phyloP scores from a whole-genome alignment of 1,140 invertebrate species.

The Pseudomyrmex dendroicus region DNA sequence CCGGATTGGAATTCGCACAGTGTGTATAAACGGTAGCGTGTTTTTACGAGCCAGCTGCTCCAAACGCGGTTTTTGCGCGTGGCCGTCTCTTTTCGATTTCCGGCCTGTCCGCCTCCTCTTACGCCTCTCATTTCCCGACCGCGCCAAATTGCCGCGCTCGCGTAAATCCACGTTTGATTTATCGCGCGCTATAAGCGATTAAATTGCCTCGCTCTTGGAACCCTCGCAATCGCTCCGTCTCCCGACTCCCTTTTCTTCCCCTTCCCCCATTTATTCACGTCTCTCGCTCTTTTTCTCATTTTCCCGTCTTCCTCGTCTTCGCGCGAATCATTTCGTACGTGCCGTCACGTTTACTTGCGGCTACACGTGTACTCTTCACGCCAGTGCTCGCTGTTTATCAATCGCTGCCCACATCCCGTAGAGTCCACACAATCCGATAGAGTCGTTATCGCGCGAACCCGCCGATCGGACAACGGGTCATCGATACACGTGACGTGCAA shows the following conservation, averaged over 20 bases:
- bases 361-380: conserved; percentile 35
- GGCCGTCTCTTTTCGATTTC: conserved; percentile 23
- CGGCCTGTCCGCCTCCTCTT: background rate
- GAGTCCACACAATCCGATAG: conserved; percentile 55
- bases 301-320: background rate
- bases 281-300: background rate
- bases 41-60: conserved; percentile 35
- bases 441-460: conserved; percentile 63
- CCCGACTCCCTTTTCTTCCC: background rate
- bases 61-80: conserved; percentile 20
- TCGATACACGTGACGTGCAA: conserved; percentile 65
- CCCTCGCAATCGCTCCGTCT: background rate
- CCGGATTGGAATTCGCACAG: conserved; percentile 2
- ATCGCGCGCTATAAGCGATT: conserved; percentile 27
- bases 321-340: conserved; percentile 31
- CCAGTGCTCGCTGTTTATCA: conserved; percentile 65
- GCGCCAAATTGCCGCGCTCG: conserved; percentile 16
- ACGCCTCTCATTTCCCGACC: conserved; percentile 12
- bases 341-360: conserved; percentile 21
- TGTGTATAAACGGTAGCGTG: background rate
- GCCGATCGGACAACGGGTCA: conserved; percentile 56
- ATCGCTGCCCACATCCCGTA: conserved; percentile 65
- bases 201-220: background rate
- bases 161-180: conserved; percentile 39
- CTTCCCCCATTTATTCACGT: too few species aligned